These are phyloP conservation scores for Bubo blakistoni DNA, from an alignment of 2,113 vertebrate genomes.

Conservation along the genomic window DNA sequence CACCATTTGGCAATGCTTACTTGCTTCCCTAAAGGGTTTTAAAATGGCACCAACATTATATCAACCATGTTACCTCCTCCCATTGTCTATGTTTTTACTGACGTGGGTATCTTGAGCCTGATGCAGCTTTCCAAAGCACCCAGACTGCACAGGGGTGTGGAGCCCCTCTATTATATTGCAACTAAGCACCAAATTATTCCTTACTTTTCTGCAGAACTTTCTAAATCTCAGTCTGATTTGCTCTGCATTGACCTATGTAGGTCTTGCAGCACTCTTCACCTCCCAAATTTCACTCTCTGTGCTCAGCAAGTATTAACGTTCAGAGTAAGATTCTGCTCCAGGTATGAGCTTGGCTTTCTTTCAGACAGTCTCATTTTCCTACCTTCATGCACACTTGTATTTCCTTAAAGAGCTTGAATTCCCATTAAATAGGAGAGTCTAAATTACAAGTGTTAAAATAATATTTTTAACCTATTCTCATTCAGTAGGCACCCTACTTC, in stretches of 20 bases:
- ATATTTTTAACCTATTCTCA: background rate
- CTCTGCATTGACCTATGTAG: background rate
- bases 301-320: background rate
- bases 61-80: background rate
- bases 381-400: background rate
- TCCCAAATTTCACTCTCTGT: background rate
- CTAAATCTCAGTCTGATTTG: background rate
- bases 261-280: background rate
- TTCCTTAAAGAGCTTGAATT: slow-evolving; percentile 28
- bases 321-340: background rate
- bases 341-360: slow-evolving; percentile 17
- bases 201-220: background rate
- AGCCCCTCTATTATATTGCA: background rate
- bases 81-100: background rate
- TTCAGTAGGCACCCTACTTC: background rate
- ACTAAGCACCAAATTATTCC: background rate
- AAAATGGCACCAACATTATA: background rate
- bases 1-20: slow-evolving; percentile 4
- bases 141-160: background rate
- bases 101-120: background rate
- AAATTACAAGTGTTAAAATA: background rate
- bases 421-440: background rate
- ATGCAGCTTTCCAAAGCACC: background rate
- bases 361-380: slow-evolving; percentile 19
- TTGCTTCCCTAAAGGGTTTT: slow-evolving; percentile 40